A percentile compares a stretch with the other conserved stretches of the same genome.
phyloP scores from a whole-genome alignment of 2,888 invertebrate species.

The Dicroscelio sp. region DNA sequence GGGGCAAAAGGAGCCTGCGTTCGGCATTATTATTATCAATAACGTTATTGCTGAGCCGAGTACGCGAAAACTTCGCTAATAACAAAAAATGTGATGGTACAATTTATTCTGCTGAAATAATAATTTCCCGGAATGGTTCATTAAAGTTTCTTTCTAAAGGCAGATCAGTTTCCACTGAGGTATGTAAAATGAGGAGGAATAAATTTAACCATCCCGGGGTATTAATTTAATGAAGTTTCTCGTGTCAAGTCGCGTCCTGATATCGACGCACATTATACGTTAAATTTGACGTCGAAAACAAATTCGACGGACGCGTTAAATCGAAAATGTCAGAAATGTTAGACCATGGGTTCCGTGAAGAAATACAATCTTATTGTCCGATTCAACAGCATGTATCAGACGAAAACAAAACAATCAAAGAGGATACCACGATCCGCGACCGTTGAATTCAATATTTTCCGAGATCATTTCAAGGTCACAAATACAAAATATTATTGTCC shows the following conservation, averaged over 20 bases:
- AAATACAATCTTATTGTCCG: too few species aligned
- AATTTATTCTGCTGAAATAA: constrained; percentile 27
- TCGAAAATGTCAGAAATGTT: too few species aligned
- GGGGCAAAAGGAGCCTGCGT: too few species aligned
- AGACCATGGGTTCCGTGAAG: too few species aligned
- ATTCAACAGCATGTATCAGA: too few species aligned
- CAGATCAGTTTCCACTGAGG: constrained; percentile 11
- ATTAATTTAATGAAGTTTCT: constrained; percentile 42
- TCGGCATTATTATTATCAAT: constrained; percentile 30
- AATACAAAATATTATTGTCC: too few species aligned
- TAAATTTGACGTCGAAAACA: too few species aligned
- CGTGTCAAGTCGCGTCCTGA: neutral
- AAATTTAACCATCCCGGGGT: neutral
- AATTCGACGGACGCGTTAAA: too few species aligned
- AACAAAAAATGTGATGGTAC: constrained; percentile 23
- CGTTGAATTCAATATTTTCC: too few species aligned
- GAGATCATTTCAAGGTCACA: too few species aligned
- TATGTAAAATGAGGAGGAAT: constrained; percentile 1
- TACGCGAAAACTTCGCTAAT: constrained; percentile 17
- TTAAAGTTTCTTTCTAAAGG: constrained; percentile 38
- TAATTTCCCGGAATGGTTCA: constrained; percentile 29
- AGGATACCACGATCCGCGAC: too few species aligned
- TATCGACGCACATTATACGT: neutral
- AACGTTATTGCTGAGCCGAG: neutral
- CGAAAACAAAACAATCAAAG: too few species aligned